Conservation (phyloP, 2,797 vertebrate genomes). For the Pempheris klunzingeri region DNA sequence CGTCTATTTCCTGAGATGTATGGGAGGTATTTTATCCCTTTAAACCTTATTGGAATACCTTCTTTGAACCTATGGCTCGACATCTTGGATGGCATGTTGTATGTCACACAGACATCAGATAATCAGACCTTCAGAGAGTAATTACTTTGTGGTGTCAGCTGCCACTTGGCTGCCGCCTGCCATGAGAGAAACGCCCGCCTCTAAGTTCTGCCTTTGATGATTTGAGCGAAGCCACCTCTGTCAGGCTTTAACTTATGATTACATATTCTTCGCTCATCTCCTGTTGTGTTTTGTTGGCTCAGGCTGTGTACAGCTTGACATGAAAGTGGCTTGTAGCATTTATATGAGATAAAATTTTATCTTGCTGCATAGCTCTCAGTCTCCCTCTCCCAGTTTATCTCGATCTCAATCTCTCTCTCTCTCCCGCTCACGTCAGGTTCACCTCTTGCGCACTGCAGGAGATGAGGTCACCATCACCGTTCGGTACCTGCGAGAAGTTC, state of each 20-base stretch:
- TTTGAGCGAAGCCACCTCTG: slow-evolving; percentile 45
- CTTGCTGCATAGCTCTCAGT: slow-evolving; percentile 22
- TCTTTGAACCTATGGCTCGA: slow-evolving; percentile 13
- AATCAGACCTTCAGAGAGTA: slow-evolving; percentile 44
- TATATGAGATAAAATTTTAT: slow-evolving; percentile 55
- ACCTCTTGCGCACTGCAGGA: slow-evolving; percentile 93
- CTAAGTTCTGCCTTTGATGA: slow-evolving; percentile 43
- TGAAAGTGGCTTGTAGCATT: slow-evolving; percentile 51
- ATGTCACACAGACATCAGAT: slow-evolving; percentile 49
- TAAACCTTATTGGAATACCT: slow-evolving; percentile 4
- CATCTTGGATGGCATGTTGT: slow-evolving; percentile 30
- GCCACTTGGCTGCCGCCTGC: slow-evolving; percentile 49
- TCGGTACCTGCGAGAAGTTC: slow-evolving; percentile 94
- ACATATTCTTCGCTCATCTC: slow-evolving; percentile 56
- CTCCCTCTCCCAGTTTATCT: slow-evolving; percentile 23
- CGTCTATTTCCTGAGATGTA: background rate
- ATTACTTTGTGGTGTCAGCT: slow-evolving; percentile 58
- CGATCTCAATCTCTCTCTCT: slow-evolving; percentile 23
- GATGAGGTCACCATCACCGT: slow-evolving; percentile 95
- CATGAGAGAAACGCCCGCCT: slow-evolving; percentile 20
- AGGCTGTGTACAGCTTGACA: slow-evolving; percentile 44
- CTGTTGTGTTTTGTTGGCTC: slow-evolving; percentile 45
- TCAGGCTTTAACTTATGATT: slow-evolving; percentile 54
- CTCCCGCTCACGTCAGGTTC: slow-evolving; percentile 85
- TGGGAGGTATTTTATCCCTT: background rate